Evolutionary conservation across 2,888 invertebrate genomes (phyloP).

Genomic region (Agrotis clavis): DNA sequence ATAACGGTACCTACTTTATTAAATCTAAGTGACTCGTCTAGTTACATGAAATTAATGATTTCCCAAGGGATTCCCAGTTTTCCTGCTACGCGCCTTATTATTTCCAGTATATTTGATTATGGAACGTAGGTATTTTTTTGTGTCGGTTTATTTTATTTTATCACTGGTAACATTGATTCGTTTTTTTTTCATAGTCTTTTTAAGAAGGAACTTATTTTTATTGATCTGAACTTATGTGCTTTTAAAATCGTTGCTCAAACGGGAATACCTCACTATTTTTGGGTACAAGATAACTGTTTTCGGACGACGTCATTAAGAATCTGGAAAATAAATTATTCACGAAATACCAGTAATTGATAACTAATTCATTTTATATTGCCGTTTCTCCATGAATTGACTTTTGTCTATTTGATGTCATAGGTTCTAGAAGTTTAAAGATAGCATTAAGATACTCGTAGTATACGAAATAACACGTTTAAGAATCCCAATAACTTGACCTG

Average conservation of each 20-base stretch:
- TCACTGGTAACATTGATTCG: constrained; percentile 14
- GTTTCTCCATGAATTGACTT: not conserved
- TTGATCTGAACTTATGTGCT: too few relatives aligned
- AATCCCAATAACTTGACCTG: too few relatives aligned
- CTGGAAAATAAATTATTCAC: not conserved
- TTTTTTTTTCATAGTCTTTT: not conserved
- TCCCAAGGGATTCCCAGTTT: constrained; percentile 23
- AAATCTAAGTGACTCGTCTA: constrained; percentile 24
- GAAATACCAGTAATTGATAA: not conserved
- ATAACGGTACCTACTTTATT: constrained; percentile 34
- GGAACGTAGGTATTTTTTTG: constrained; percentile 13
- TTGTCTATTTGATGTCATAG: not conserved
- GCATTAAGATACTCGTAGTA: not conserved
- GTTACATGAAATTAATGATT: constrained; percentile 36
- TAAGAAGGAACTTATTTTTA: too few relatives aligned
- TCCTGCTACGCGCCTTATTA: constrained; percentile 20
- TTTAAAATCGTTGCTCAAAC: too few relatives aligned
- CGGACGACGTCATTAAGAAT: not conserved
- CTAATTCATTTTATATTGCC: not conserved
- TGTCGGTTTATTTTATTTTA: constrained; percentile 23
- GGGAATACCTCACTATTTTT: too few relatives aligned
- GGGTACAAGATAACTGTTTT: too few relatives aligned
- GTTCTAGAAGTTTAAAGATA: not conserved
- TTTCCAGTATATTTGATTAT: constrained; percentile 33
- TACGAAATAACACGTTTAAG: too few relatives aligned